Percentiles rank a stretch among this genome's conserved stretches.
These are phyloP conservation scores for Pseudachorutes palmiensis DNA, from an alignment of 1,140 invertebrate species.

Conservation along the genomic window DNA sequence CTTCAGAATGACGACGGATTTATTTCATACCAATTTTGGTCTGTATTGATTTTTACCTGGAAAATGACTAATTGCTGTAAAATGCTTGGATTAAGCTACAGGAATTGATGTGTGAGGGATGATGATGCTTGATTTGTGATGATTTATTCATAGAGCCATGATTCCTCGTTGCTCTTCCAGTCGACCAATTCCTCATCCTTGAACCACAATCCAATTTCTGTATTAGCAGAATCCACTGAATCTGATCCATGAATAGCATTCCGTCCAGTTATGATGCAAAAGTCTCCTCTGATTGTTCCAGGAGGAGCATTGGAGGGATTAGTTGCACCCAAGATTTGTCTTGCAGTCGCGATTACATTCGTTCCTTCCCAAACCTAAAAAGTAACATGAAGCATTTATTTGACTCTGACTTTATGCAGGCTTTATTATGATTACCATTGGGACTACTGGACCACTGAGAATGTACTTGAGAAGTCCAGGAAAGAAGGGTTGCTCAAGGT, in stretches of 20 bases:
- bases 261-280: conserved; percentile 83
- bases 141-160: conserved; percentile 76
- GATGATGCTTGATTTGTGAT: too few species aligned
- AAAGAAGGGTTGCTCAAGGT: conserved; percentile 82
- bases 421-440: conserved; percentile 62
- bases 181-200: conserved; percentile 73
- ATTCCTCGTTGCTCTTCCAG: conserved; percentile 66
- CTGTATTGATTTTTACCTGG: too few species aligned
- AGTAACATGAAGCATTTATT: too few species aligned
- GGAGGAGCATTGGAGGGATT: conserved; percentile 86
- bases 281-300: conserved; percentile 91
- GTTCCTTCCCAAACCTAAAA: conserved; percentile 84
- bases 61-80: too few species aligned
- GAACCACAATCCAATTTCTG: conserved; percentile 95
- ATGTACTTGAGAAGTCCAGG: conserved; percentile 91
- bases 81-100: too few species aligned
- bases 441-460: conserved; percentile 91
- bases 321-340: conserved; percentile 90
- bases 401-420: too few species aligned
- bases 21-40: too few species aligned
- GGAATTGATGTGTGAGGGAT: too few species aligned
- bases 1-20: too few species aligned
- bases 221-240: conserved; percentile 89
- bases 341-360: conserved; percentile 87
- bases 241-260: conserved; percentile 99